Conservation (phyloP, 2,888 invertebrate species). For the Acrocyrtus sp. region DNA sequence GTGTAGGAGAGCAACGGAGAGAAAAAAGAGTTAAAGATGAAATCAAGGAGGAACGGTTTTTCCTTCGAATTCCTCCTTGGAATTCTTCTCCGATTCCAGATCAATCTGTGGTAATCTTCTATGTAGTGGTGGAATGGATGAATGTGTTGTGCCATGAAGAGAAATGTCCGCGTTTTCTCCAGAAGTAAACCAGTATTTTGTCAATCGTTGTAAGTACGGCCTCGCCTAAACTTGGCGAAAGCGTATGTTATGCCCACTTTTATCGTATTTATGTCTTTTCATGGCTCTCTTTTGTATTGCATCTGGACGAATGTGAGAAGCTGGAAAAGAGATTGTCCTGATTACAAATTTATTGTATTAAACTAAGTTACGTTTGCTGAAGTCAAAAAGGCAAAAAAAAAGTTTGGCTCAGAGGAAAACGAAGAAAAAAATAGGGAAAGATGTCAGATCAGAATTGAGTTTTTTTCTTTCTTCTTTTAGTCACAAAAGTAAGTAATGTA, state of each 20-base stretch:
- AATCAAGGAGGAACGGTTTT: background rate
- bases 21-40: background rate
- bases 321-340: constrained; percentile 57
- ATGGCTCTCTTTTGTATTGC: constrained; percentile 31
- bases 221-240: background rate
- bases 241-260: background rate
- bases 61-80: background rate
- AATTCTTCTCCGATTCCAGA: background rate
- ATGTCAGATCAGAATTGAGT: constrained; percentile 63
- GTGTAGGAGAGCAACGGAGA: no score
- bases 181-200: constrained; percentile 13
- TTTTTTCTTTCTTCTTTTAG: no score
- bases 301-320: constrained; percentile 27
- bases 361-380: constrained; percentile 31
- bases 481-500: constrained; percentile 47
- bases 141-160: constrained; percentile 43
- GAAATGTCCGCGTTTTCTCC: constrained; percentile 10
- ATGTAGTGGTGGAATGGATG: constrained; percentile 43
- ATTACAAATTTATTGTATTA: constrained; percentile 64
- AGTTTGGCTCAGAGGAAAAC: constrained; percentile 20
- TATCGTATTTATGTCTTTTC: constrained; percentile 41
- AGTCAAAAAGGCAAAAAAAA: constrained; percentile 21
- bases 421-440: constrained; percentile 47
- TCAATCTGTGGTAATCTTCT: constrained; percentile 33
- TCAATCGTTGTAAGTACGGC: background rate